Conservation (phyloP, 2,113 vertebrate genomes). For the Sturnus vulgaris region DNA sequence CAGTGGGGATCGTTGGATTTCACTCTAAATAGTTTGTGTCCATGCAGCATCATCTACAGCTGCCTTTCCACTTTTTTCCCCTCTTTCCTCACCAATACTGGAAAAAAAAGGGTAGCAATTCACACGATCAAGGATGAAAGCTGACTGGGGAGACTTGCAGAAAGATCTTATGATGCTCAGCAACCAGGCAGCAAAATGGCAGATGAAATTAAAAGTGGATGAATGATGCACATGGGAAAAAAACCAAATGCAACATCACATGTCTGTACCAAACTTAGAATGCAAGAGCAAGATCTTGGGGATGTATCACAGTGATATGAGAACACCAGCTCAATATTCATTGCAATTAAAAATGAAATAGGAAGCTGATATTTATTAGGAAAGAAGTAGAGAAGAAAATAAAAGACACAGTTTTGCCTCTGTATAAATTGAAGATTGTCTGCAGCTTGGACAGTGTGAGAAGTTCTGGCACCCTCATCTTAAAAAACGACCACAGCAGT, state of each 20-base stretch:
- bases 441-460: neutral
- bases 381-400: neutral
- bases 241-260: neutral
- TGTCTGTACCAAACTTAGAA: neutral
- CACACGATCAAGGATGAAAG: neutral
- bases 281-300: neutral
- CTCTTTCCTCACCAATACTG: neutral
- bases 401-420: neutral
- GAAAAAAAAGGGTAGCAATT: neutral
- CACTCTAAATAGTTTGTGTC: neutral
- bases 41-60: neutral
- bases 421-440: neutral
- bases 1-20: neutral
- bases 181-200: neutral
- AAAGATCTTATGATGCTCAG: neutral
- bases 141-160: neutral
- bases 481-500: neutral
- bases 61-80: neutral
- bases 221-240: neutral
- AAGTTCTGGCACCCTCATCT: neutral
- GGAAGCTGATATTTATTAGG: neutral
- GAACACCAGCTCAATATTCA: neutral
- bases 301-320: neutral
- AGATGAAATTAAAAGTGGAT: neutral
- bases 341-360: neutral